Evolutionary conservation across 2,113 vertebrate genomes (phyloP).

Genomic region (Myiagra hebetior): DNA sequence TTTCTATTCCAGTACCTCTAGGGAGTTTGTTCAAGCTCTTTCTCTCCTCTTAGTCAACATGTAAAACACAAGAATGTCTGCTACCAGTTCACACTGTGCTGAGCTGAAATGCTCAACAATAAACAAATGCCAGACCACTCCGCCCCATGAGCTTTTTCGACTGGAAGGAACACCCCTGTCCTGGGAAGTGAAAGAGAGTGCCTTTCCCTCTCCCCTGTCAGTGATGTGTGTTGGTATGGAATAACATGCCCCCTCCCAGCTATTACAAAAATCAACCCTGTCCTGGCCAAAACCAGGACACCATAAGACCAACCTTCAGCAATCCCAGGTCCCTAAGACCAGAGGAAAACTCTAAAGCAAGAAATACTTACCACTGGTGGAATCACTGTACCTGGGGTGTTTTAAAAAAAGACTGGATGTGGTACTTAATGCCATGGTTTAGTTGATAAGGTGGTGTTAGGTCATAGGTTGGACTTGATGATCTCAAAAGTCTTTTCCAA

Average conservation of each 20-base stretch:
- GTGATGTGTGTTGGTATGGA: neutral
- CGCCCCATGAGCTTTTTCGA: fast-evolving
- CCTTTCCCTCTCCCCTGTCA: neutral
- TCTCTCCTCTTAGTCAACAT: neutral
- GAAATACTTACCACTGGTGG: neutral
- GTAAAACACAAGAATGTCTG: neutral
- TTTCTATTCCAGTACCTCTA: neutral
- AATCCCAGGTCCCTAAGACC: neutral
- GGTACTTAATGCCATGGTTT: neutral
- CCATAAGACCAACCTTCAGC: neutral
- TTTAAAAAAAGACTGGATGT: neutral
- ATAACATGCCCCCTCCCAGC: no score
- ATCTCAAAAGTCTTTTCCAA: neutral
- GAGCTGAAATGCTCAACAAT: neutral
- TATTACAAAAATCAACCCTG: neutral
- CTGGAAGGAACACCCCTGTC: neutral
- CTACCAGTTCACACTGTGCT: neutral
- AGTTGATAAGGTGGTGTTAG: neutral
- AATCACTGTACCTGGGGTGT: neutral
- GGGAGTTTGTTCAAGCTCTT: neutral
- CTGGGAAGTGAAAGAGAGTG: neutral
- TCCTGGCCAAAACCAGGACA: neutral
- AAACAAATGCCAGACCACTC: neutral
- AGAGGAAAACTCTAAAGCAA: neutral
- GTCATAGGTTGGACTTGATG: neutral